Percentiles rank a stretch among this genome's conserved stretches.
These are phyloP conservation scores for Rhea americana DNA, from an alignment of 2,113 vertebrate species.

Conservation along the genomic window DNA sequence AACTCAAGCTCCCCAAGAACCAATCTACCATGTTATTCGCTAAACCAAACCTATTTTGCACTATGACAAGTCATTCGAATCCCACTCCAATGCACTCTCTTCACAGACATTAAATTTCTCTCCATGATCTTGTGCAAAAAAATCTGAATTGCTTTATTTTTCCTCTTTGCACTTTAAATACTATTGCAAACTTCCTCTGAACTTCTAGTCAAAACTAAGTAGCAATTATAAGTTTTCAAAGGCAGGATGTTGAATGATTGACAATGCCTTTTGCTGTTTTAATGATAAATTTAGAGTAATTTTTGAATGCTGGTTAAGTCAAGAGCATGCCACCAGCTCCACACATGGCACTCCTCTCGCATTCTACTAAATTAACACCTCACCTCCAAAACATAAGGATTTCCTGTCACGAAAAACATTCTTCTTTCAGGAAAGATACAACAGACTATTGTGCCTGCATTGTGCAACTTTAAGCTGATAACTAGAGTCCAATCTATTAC, in stretches of 20 bases:
- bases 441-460: slow-evolving; percentile 42
- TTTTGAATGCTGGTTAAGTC: slow-evolving; percentile 32
- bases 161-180: not conserved
- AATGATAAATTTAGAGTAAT: slow-evolving; percentile 34
- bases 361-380: slow-evolving; percentile 59
- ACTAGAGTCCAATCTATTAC: slow-evolving; percentile 67
- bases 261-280: slow-evolving; percentile 27
- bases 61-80: not conserved
- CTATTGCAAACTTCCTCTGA: not conserved
- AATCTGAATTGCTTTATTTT: not conserved
- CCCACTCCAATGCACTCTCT: not conserved
- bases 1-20: not conserved
- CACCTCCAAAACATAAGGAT: slow-evolving; percentile 57
- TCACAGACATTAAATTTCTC: not conserved
- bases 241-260: slow-evolving; percentile 8
- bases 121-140: not conserved
- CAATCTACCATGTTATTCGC: not conserved
- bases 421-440: slow-evolving; percentile 35
- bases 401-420: slow-evolving; percentile 65
- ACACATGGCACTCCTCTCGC: slow-evolving; percentile 54
- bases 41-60: not conserved
- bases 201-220: slow-evolving; percentile 27
- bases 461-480: slow-evolving; percentile 61
- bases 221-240: slow-evolving; percentile 41
- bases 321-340: slow-evolving; percentile 5